Evolutionary conservation across 2,888 invertebrate species (phyloP), one percentile per base, ranked within the genome.

Genomic region (Eupithecia centaureata): DNA sequence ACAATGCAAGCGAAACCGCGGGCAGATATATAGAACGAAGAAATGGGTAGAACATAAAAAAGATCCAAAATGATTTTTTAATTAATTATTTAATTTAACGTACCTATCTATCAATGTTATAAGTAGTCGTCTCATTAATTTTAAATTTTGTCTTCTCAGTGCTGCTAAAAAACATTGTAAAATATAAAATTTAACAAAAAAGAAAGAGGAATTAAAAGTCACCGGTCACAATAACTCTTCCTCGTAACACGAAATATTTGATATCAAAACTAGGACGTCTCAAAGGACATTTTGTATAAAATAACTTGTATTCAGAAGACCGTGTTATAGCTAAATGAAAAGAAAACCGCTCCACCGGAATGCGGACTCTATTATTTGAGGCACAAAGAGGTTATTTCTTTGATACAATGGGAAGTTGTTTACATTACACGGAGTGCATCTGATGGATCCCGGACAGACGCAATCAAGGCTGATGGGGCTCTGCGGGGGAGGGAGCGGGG

Each of bases 341-440:
- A 68, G 65, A 54, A 71, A 68, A 76, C 76, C 68, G 66, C 66
- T 74, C 75, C 80, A 77, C 70, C 73, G 76, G 77, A 77, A 79
- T 75, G 80, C 78, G 82, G 83, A 85, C 82, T 81, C 79, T 82
- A 84, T 86, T 88, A 86, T 87, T 82, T 84, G 77, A 78, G 73
- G 72, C 65, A 83, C 81, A 85, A 86, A 86, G 80, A 77, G 70
- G 72, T 72, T 72, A 70, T 75, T 78, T 80, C 82, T 88, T 86
- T 86, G 84, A 80, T 80, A 86, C 82, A 87, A 85, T 85, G 75
- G 76, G 82, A 85, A 84, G 85, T 87, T 89, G 86, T 88, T 88
- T 88, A 85, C 82, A 83, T 86, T 86, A 83, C 69, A 72, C 70
- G 79, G 76, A 82, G 82, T 88, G 89, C 87, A 85, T 80, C 79